These are phyloP conservation scores for Hypanus sabinus DNA, from an alignment of 2,113 vertebrate genomes.

Conservation along the genomic window DNA sequence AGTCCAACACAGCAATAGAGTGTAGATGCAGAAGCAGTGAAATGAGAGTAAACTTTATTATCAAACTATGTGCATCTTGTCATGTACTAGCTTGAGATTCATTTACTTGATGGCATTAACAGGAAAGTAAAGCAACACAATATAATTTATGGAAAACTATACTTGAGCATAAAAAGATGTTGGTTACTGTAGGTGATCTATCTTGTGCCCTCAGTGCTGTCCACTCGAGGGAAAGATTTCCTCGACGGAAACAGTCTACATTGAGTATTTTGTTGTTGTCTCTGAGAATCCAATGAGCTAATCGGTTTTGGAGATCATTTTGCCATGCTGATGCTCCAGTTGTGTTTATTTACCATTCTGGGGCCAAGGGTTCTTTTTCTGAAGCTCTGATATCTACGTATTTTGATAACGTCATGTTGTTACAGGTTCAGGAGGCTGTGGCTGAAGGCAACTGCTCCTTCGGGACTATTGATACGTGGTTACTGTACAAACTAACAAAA, in stretches of 20 bases:
- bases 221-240: background rate
- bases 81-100: too few relatives aligned
- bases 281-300: too few relatives aligned
- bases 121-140: too few relatives aligned
- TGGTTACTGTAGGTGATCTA: background rate
- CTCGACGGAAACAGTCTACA: background rate
- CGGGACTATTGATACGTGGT: slow-evolving; percentile 89
- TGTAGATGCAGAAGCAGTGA: background rate
- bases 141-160: too few relatives aligned
- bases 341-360: background rate
- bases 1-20: background rate
- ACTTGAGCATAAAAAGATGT: too few relatives aligned
- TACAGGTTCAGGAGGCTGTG: slow-evolving; percentile 69
- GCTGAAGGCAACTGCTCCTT: slow-evolving; percentile 79
- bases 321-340: background rate
- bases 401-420: slow-evolving; percentile 29
- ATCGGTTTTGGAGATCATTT: background rate
- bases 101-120: too few relatives aligned
- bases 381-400: background rate
- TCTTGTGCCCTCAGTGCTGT: background rate
- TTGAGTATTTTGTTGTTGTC: background rate
- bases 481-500: slow-evolving; percentile 84
- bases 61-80: too few relatives aligned
- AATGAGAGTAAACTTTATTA: background rate
- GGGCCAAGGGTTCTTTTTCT: background rate